Base-by-base conservation (phyloP, 2,888 invertebrate genomes). In the Melinaea menophilus region DNA sequence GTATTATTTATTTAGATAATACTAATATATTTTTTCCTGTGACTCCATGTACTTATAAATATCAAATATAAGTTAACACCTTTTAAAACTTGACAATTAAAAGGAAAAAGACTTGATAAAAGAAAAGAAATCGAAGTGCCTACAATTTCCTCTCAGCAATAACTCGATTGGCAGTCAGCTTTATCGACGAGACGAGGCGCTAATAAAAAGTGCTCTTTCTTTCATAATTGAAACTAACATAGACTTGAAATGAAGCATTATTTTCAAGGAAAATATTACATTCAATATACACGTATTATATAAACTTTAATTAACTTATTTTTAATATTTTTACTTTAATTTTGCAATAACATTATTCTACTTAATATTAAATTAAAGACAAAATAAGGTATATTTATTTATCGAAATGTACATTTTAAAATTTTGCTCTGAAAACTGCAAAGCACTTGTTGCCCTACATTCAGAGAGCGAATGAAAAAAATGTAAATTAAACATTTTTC, bases 241-340 rank as follows among this genome's bases (percentile, higher is more conserved):
- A 1, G 22, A 22, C 31, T 46, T 54, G 37, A 11, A 66, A 63
- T 22, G 22, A 54, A 56, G 61, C 55, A 71, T 65, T 63, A 58
- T 64, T 61, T 61, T 59, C 59, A 63, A 62, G 65, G 69, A 65
- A 69, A 67, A 67, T 67, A 65, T 70, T 69, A 63, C 60, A 58
- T 59, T 69, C 68, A 70, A 67, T 41, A 41, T 9, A 11, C 41
- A 3, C 11, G 11, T 9, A 22, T 41, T 41, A 41, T 22, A 22
- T 22, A 22, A 22, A 22, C 22, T 22, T 41, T 9, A 41, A 1
- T 41, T 41, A 22, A 22, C 1, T 22, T 22, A 1, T 22, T 22
- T 22, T 22, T 1, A 22, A 22, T 22, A 22, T 22, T 22, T 22
- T 22, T 22, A 1, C 22, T 22, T 1, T 41, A 5, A 41, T 41